Percentiles rank a stretch among this genome's conserved stretches.
Conservation (phyloP, 2,888 invertebrate species). For the Dyspetes luteomarginatus region DNA sequence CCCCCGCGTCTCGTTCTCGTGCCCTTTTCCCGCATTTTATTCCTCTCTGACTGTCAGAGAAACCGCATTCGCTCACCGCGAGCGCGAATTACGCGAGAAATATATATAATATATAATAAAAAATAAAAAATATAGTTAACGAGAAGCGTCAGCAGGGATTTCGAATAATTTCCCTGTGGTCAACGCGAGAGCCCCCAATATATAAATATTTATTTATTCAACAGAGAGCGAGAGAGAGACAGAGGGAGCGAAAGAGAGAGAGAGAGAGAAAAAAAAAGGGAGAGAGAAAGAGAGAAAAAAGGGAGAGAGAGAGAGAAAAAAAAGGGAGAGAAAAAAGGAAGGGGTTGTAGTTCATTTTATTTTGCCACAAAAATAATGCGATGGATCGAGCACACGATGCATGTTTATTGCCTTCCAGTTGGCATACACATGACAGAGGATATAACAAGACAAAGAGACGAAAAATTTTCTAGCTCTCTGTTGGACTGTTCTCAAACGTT, state of each 20-base stretch:
- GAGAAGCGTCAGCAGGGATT: constrained; percentile 63
- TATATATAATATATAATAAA: too few relatives aligned
- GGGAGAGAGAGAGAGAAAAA: too few relatives aligned
- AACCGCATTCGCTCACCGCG: constrained; percentile 10
- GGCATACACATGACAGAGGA: neutral
- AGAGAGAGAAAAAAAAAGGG: neutral
- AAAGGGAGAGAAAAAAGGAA: neutral
- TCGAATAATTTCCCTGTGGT: constrained; percentile 68
- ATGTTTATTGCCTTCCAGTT: constrained; percentile 27
- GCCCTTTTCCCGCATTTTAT: constrained; percentile 31
- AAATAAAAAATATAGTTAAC: constrained; percentile 61
- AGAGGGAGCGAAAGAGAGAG: neutral
- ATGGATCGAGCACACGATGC: constrained; percentile 13
- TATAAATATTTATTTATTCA: constrained; percentile 4
- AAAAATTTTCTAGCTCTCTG: neutral
- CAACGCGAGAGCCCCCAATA: constrained; percentile 36
- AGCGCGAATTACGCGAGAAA: constrained; percentile 51
- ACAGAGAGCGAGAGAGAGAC: too few relatives aligned
- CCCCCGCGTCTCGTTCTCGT: neutral
- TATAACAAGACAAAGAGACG: neutral
- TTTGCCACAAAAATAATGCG: constrained; percentile 41
- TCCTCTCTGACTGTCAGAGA: too few relatives aligned
- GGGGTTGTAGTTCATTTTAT: constrained; percentile 5
- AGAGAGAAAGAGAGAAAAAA: too few relatives aligned
- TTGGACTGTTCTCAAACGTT: neutral